Evolutionary conservation across 2,113 vertebrate genomes (phyloP).

Genomic region (human): GRCh38 chr1:83325001-83325500

Average conservation of each 20-base stretch:
- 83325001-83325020: background rate
- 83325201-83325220: rapidly evolving
- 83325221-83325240: background rate
- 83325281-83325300: background rate
- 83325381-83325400: too few species aligned
- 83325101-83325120: background rate
- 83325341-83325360: background rate
- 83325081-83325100: background rate
- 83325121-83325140: too few species aligned
- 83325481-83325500: background rate
- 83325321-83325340: background rate
- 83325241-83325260: background rate
- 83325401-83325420: background rate
- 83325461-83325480: background rate
- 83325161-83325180: background rate
- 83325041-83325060: background rate
- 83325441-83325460: background rate
- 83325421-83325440: background rate
- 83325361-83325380: background rate
- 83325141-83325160: background rate
- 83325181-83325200: background rate
- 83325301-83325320: background rate
- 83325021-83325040: background rate
- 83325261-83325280: background rate
- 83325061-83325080: background rate